Conservation (phyloP, 2,888 invertebrate genomes). For the Hirudinaria manillensis region DNA sequence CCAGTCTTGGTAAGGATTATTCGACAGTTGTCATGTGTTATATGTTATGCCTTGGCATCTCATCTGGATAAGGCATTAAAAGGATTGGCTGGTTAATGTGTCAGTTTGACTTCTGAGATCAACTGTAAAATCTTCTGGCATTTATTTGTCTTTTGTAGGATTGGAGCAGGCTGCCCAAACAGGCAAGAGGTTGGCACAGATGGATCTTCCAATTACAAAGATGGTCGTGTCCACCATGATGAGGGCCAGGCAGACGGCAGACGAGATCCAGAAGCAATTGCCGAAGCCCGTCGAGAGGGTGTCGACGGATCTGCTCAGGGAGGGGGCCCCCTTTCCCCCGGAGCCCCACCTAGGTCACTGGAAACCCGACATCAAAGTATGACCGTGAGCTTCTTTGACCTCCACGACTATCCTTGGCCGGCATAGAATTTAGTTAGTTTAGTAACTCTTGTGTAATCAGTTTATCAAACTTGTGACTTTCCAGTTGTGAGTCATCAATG, state of each 20-base stretch:
- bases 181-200: slow-evolving; percentile 69
- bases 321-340: slow-evolving; percentile 89
- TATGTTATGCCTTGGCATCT: not conserved
- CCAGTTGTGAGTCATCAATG: too few relatives aligned
- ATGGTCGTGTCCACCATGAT: slow-evolving; percentile 85
- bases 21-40: too few relatives aligned
- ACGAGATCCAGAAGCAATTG: slow-evolving; percentile 70
- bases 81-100: not conserved
- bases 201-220: slow-evolving; percentile 72
- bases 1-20: slow-evolving; percentile 65
- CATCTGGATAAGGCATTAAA: not conserved
- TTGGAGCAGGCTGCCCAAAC: slow-evolving; percentile 77
- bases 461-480: too few relatives aligned
- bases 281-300: slow-evolving; percentile 44
- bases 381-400: not conserved
- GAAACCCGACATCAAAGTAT: slow-evolving; percentile 74
- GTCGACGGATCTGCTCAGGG: slow-evolving; percentile 66
- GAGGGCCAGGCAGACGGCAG: slow-evolving; percentile 83
- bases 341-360: slow-evolving; percentile 84
- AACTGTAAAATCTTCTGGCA: too few relatives aligned
- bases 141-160: slow-evolving; percentile 59
- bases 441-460: too few relatives aligned
- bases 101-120: not conserved
- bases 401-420: not conserved
- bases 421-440: too few relatives aligned